Percentiles rank a stretch among this genome's conserved stretches.
Evolutionary conservation across 2,113 vertebrate genomes (phyloP).

Genomic region (Morone saxatilis): DNA sequence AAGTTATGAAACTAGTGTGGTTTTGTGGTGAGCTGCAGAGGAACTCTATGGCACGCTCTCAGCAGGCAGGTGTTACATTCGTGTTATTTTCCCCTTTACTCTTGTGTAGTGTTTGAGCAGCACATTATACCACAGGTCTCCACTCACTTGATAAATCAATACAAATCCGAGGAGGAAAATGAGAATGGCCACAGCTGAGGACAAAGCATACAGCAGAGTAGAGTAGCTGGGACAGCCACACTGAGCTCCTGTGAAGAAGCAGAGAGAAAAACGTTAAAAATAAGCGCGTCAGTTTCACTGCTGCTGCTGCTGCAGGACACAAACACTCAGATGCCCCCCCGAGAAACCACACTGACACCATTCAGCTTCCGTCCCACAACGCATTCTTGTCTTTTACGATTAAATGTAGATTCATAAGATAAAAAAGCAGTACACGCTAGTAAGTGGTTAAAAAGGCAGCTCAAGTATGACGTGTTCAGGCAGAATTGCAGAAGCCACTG

Average conservation of each 20-base stretch:
- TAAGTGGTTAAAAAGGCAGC: no score
- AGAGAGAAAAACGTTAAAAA: neutral
- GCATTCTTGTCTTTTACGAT: no score
- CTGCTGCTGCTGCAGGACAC: neutral
- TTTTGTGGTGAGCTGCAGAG: conserved; percentile 65
- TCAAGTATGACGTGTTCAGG: neutral
- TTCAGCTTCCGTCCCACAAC: neutral
- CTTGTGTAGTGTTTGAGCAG: neutral
- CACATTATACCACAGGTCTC: no score
- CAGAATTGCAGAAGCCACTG: conserved; percentile 29
- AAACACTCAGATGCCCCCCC: no score
- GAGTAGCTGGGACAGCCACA: conserved; percentile 70
- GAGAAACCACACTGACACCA: neutral
- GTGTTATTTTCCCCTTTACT: neutral
- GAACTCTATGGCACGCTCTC: conserved; percentile 35
- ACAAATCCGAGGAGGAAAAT: conserved; percentile 60
- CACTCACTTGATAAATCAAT: conserved; percentile 64
- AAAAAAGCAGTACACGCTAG: neutral
- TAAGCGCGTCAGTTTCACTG: neutral
- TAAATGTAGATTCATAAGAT: no score
- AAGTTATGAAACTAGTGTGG: conserved; percentile 57
- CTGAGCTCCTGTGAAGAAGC: conserved; percentile 40
- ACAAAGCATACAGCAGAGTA: conserved; percentile 71
- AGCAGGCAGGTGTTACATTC: conserved; percentile 45
- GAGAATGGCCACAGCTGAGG: conserved; percentile 63